phyloP scores from a whole-genome alignment of 2,888 invertebrate species.

The Hypolimnas misippus region DNA sequence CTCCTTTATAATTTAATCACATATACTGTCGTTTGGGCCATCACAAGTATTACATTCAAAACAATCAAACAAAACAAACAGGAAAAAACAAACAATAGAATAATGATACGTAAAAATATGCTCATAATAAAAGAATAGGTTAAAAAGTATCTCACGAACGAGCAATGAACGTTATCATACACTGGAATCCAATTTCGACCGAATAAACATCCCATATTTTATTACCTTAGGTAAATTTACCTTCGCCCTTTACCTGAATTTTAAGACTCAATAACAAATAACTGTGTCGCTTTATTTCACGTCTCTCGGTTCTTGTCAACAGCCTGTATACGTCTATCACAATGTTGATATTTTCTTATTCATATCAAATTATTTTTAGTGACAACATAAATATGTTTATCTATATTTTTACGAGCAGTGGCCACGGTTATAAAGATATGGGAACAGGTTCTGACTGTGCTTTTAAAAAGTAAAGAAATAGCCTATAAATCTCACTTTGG shows the following conservation, averaged over 20 bases:
- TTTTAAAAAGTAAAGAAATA: neutral
- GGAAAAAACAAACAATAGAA: conserved; percentile 5
- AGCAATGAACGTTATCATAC: conserved; percentile 5
- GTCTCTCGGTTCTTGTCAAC: conserved; percentile 7
- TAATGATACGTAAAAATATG: neutral
- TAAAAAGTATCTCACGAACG: conserved; percentile 11
- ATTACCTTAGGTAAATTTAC: conserved; percentile 17
- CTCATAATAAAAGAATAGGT: neutral
- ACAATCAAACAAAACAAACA: conserved; percentile 5
- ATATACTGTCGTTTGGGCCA: neutral
- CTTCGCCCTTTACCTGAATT: conserved; percentile 16
- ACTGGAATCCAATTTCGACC: conserved; percentile 15
- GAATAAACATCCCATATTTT: conserved; percentile 20
- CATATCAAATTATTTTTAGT: neutral
- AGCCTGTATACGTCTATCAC: neutral
- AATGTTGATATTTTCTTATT: conserved; percentile 1
- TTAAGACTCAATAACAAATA: conserved; percentile 16
- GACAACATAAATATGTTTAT: neutral
- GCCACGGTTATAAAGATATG: neutral
- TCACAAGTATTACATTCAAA: neutral
- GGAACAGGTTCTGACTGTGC: neutral
- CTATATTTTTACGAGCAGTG: neutral
- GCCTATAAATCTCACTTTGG: too few species aligned
- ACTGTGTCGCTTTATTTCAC: conserved; percentile 7
- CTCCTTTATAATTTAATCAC: neutral